Percentiles rank a stretch among this genome's conserved stretches.
Conservation (phyloP, 2,113 vertebrate genomes). For the Rhinopomastus cyanomelas region DNA sequence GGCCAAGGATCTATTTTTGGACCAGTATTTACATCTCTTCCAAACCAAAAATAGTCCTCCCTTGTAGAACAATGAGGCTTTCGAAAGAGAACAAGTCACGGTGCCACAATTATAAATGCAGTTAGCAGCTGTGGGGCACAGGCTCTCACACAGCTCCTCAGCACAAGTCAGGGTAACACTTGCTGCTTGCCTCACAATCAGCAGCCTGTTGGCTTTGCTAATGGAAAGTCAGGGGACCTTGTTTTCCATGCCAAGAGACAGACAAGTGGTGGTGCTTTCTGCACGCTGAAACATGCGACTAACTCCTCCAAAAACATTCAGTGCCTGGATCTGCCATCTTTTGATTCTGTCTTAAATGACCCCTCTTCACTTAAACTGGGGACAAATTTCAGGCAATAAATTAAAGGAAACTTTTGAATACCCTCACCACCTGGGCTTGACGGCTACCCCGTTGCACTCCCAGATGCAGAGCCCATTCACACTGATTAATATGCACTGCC, state of each 20-base stretch:
- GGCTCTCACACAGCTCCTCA: not conserved
- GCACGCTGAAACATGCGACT: not conserved
- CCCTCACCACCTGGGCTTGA: not conserved
- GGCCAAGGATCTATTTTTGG: not conserved
- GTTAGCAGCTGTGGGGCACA: not conserved
- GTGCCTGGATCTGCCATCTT: not conserved
- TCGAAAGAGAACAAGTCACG: accelerated
- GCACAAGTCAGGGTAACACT: not conserved
- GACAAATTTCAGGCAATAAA: not conserved
- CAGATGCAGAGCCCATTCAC: not conserved
- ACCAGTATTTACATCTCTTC: not conserved
- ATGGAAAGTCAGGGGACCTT: not conserved
- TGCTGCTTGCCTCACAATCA: not conserved
- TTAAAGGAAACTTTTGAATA: not conserved
- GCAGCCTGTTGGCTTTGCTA: not conserved
- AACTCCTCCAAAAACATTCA: not conserved
- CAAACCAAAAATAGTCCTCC: not conserved
- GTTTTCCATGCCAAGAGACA: not conserved
- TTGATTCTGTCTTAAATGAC: not conserved
- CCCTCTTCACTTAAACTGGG: not conserved
- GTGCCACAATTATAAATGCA: not conserved
- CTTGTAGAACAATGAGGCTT: not conserved
- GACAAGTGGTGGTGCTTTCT: not conserved
- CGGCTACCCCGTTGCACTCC: not conserved
- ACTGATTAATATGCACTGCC: not conserved